Conservation (phyloP, 2,888 invertebrate genomes). For the Meta bourneti region DNA sequence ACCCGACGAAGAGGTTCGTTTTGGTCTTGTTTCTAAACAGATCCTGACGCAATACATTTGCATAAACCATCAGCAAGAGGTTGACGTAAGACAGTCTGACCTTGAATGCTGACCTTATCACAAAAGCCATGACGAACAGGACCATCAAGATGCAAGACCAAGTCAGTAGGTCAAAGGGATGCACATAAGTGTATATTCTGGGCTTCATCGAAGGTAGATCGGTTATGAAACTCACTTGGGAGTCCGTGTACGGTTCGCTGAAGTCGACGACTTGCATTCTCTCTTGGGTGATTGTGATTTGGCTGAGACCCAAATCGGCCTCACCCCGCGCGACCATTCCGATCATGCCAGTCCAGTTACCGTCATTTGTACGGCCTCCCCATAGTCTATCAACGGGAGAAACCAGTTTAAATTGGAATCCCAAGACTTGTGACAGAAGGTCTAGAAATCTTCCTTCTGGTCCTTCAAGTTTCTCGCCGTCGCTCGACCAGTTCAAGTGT, state of each 20-base stretch:
- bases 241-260: slow-evolving; percentile 3
- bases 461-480: background rate
- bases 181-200: background rate
- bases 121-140: background rate
- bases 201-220: background rate
- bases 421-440: background rate
- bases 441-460: background rate
- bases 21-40: background rate
- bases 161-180: slow-evolving; percentile 8
- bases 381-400: background rate
- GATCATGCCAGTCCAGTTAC: slow-evolving; percentile 37
- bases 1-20: background rate
- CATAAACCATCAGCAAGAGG: background rate
- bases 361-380: background rate
- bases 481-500: background rate
- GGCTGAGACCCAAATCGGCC: slow-evolving; percentile 7
- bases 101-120: background rate
- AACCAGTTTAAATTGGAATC: background rate
- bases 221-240: background rate
- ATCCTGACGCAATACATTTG: background rate
- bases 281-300: background rate
- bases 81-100: background rate
- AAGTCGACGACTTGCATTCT: slow-evolving; percentile 21
- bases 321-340: slow-evolving; percentile 14
- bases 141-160: background rate